phyloP scores from a whole-genome alignment of 1,140 invertebrate genomes.

The Drosophila equinoxialis region DNA sequence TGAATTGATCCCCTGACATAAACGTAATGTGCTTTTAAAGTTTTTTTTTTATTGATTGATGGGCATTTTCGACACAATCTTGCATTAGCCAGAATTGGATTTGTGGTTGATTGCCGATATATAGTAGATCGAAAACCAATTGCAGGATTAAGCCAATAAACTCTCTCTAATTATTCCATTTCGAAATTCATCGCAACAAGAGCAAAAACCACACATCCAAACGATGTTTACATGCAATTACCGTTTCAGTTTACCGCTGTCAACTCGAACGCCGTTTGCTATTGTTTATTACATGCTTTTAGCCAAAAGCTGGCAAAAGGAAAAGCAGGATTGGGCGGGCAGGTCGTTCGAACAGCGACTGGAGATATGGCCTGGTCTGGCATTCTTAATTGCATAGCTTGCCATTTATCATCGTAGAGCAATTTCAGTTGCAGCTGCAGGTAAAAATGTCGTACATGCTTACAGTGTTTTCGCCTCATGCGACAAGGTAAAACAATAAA shows the following conservation, averaged over 20 bases:
- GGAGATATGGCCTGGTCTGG: conserved; percentile 28
- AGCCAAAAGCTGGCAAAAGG: background rate
- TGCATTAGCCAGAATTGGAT: background rate
- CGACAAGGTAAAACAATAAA: conserved; percentile 2
- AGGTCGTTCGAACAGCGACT: no score
- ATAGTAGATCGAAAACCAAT: background rate
- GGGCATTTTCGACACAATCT: conserved; percentile 9
- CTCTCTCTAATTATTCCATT: conserved; percentile 21
- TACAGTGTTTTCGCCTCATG: conserved; percentile 33
- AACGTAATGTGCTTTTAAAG: conserved; percentile 8
- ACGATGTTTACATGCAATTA: conserved; percentile 78
- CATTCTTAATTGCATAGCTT: conserved; percentile 70
- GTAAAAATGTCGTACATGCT: conserved; percentile 52
- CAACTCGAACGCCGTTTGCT: conserved; percentile 65
- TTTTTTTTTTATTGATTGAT: conserved; percentile 56
- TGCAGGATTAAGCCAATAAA: conserved; percentile 22
- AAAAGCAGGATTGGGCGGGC: background rate
- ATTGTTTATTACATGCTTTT: conserved; percentile 68
- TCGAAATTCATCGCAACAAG: background rate
- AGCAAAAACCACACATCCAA: conserved; percentile 17
- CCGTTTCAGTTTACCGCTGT: conserved; percentile 70
- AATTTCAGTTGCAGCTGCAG: conserved; percentile 40
- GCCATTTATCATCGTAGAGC: conserved; percentile 68
- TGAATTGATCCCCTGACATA: background rate
- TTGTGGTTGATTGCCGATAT: background rate